These are phyloP conservation scores for Passer domesticus DNA, from an alignment of 2,113 vertebrate species.

Conservation along the genomic window DNA sequence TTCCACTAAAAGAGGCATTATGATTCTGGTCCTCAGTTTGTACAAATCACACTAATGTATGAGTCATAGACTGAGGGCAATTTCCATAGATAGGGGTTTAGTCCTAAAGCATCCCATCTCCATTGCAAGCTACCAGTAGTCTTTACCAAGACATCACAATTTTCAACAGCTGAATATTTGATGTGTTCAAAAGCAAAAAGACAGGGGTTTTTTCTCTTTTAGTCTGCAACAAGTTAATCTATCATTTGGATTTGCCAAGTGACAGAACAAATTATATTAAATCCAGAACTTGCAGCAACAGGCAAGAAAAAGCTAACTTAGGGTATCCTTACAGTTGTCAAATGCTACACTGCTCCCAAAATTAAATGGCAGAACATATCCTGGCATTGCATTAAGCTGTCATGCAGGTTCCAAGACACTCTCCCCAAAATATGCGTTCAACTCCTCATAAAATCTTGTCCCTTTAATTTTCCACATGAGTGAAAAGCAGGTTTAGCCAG, in stretches of 20 bases:
- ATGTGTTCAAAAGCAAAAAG: neutral
- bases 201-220: neutral
- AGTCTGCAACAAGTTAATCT: neutral
- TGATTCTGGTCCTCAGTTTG: neutral
- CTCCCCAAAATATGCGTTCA: neutral
- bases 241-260: neutral
- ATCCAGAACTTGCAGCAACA: neutral
- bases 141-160: neutral
- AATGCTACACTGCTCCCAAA: neutral
- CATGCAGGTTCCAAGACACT: neutral
- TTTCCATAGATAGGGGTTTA: neutral
- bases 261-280: neutral
- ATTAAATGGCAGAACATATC: neutral
- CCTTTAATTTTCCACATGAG: neutral
- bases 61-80: neutral
- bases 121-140: neutral
- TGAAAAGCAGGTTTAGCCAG: neutral
- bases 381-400: neutral
- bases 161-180: neutral
- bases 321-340: neutral
- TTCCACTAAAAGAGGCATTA: neutral
- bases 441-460: neutral
- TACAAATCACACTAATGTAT: neutral
- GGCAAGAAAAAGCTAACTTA: neutral
- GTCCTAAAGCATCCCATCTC: neutral